Percentiles rank a stretch among this genome's conserved stretches.
Conservation (phyloP, 1,140 invertebrate genomes). For the Drosophila simulans region DNA sequence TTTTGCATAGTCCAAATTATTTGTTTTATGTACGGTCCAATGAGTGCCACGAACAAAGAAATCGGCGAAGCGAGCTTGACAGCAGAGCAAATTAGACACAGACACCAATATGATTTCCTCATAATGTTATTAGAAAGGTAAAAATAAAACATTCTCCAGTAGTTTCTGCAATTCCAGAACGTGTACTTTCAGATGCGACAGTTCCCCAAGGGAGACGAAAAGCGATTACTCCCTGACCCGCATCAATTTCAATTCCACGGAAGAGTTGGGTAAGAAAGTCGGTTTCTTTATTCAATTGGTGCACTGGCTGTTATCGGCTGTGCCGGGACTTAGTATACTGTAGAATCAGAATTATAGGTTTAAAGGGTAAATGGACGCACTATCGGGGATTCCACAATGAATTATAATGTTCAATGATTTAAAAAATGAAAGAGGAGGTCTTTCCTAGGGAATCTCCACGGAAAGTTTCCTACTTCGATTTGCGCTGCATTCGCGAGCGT, state of each 20-base stretch:
- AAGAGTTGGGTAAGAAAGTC: constrained; percentile 22
- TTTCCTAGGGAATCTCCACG: not conserved
- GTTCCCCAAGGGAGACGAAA: not conserved
- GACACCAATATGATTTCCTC: not conserved
- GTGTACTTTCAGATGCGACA: not conserved
- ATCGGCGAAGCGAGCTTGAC: too few species aligned
- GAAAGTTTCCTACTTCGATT: constrained; percentile 19
- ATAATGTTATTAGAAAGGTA: constrained; percentile 6
- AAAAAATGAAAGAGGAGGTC: too few species aligned
- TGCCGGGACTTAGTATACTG: constrained; percentile 8
- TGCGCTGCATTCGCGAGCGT: constrained; percentile 44
- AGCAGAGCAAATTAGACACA: not conserved
- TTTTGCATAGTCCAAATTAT: constrained; percentile 7
- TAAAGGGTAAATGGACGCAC: too few species aligned
- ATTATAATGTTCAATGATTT: too few species aligned
- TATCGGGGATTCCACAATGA: not conserved
- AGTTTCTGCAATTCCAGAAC: not conserved
- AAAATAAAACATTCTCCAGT: not conserved
- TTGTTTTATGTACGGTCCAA: not conserved
- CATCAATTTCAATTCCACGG: not conserved
- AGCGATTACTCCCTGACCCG: not conserved
- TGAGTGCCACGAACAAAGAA: not conserved
- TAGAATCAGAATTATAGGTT: not conserved
- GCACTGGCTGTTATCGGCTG: constrained; percentile 39
- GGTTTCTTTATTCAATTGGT: constrained; percentile 22